These are phyloP conservation scores for Linyphia triangularis DNA, from an alignment of 2,888 invertebrate species.

Conservation along the genomic window DNA sequence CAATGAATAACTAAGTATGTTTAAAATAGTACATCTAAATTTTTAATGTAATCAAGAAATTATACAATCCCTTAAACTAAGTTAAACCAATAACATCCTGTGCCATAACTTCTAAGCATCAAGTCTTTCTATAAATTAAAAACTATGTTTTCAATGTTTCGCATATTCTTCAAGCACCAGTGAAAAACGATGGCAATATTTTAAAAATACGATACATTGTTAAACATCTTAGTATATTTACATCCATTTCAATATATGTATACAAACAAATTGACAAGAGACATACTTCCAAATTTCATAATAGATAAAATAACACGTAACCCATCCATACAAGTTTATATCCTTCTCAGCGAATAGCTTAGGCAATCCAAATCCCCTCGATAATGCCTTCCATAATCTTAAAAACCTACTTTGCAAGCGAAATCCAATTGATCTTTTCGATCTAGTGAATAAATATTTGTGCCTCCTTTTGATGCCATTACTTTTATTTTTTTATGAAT, in stretches of 20 bases:
- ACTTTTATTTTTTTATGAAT: background rate
- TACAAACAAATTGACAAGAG: background rate
- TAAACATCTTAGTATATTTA: background rate
- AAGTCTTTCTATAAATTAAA: too few species aligned
- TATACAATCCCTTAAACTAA: too few species aligned
- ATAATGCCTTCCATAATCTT: background rate
- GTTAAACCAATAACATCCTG: too few species aligned
- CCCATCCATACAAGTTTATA: background rate
- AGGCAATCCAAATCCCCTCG: background rate
- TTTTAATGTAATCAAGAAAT: too few species aligned
- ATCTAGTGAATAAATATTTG: conserved; percentile 56
- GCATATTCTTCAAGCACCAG: too few species aligned
- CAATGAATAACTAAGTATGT: too few species aligned
- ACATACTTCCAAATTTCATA: background rate
- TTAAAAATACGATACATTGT: background rate
- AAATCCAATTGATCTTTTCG: conserved; percentile 14
- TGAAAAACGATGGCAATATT: background rate
- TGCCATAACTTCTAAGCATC: too few species aligned
- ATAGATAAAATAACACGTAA: background rate
- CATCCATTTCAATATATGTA: background rate
- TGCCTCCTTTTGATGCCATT: background rate
- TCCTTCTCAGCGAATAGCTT: background rate
- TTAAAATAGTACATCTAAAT: too few species aligned
- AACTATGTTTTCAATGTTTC: too few species aligned
- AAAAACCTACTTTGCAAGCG: background rate